These are phyloP conservation scores for Petrocephalus zakoni DNA, from an alignment of 2,113 vertebrate genomes.

Conservation along the genomic window DNA sequence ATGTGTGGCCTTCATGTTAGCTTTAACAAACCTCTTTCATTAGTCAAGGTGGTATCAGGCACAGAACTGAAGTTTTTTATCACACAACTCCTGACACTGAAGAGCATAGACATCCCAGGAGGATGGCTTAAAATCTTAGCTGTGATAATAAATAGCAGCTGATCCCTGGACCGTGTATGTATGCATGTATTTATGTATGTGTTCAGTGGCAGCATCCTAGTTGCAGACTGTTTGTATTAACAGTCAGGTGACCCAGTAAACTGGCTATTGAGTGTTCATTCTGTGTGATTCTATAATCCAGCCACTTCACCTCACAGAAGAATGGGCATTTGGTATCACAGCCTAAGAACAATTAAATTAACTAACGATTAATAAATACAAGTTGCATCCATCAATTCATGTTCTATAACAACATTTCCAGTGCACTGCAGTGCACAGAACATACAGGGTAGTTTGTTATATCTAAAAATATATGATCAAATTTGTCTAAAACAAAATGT, in stretches of 20 bases:
- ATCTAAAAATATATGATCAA: background rate
- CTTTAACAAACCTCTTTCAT: background rate
- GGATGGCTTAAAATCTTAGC: background rate
- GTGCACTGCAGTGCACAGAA: background rate
- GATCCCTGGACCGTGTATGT: background rate
- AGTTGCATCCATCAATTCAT: background rate
- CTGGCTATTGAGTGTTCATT: background rate
- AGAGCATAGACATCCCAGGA: background rate
- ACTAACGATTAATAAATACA: background rate
- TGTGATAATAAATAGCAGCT: background rate
- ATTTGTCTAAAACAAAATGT: background rate
- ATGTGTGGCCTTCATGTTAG: background rate
- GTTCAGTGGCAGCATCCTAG: background rate
- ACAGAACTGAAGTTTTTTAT: background rate
- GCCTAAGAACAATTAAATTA: background rate
- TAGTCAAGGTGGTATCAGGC: background rate
- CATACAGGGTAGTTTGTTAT: background rate
- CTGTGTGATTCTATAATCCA: background rate
- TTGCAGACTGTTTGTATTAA: background rate
- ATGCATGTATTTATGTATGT: background rate
- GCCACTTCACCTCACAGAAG: background rate
- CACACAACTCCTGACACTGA: background rate
- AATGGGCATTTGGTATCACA: background rate
- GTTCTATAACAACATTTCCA: background rate
- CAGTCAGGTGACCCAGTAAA: background rate